Evolutionary conservation across 2,113 vertebrate species (phyloP), one percentile per base, ranked within the genome.

Genomic region (Syngnathus typhle): DNA sequence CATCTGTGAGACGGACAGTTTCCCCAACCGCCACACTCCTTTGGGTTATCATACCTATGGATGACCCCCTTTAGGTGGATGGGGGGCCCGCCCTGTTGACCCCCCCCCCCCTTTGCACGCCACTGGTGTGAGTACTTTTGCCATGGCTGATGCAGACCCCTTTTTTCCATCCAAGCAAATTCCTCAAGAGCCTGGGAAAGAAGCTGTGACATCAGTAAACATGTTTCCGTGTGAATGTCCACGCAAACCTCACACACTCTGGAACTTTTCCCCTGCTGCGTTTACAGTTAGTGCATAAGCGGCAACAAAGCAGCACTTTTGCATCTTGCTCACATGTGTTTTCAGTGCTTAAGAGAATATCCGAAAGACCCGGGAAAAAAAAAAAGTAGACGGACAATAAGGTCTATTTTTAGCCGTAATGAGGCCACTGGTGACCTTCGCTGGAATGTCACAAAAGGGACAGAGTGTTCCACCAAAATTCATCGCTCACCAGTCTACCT

Each of bases 171-270:
- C 41, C 43, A 72, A 80, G 66, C 64, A 70, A 73, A 80, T 87
- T 83, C 75, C 79, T 78, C 43, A 70, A 63, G 72, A 82, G 76
- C 83, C 79, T 89, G 85, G 87, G 86, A 89, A 88, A 80, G 82
- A 62, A 9, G 49, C 21, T 69, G 43, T 46, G 39, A 52, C 65
- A 67, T 61, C 71, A 75, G 76, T 65, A 74, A 52, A 52, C 49
- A n/a, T 52, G 49, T 52, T 52, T 52, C 49, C 49, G 49, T 52
- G 49, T 52, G 49, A 52, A 52, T n/a, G 46, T 52, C 49, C 49
- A 52, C 19, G 8, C 49, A 52, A 52, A 52, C 8, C 19, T 21
- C 19, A n/a, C 49, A n/a, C 19, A 21, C 19, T 49, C 18, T 52
- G 19, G 0, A 51, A n/a, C 47, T 6, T 49, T 49, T n/a, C 49